phyloP scores from a whole-genome alignment of 2,888 invertebrate genomes.

The Apoda limacodes region DNA sequence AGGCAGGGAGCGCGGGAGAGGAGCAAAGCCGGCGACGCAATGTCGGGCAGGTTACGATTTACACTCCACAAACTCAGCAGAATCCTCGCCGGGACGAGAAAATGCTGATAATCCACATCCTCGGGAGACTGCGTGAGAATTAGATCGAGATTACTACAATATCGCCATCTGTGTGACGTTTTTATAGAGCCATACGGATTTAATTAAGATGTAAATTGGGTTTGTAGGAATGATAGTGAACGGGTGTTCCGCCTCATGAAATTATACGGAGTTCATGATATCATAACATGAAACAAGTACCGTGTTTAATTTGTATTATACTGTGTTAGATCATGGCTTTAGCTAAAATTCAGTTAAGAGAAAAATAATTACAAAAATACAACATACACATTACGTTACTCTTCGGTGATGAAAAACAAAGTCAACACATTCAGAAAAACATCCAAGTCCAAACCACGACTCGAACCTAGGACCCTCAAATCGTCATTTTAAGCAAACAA shows the following conservation, averaged over 20 bases:
- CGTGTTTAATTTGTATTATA: too few relatives aligned
- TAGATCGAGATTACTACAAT: conserved; percentile 57
- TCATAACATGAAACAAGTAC: too few relatives aligned
- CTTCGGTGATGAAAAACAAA: too few relatives aligned
- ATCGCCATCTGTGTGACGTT: conserved; percentile 28
- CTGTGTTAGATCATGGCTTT: too few relatives aligned
- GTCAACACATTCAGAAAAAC: too few relatives aligned
- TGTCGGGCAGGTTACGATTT: conserved; percentile 70
- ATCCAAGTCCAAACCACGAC: too few relatives aligned
- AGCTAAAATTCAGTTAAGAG: too few relatives aligned
- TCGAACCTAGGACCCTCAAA: too few relatives aligned
- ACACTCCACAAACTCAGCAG: conserved; percentile 67
- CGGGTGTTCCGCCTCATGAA: conserved; percentile 4
- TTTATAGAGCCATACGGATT: conserved; percentile 40
- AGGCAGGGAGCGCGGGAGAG: conserved; percentile 30
- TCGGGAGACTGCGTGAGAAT: conserved; percentile 56
- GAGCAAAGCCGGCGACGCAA: conserved; percentile 51
- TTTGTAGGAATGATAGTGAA: conserved; percentile 4
- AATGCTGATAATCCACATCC: conserved; percentile 62
- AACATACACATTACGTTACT: too few relatives aligned
- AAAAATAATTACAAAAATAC: too few relatives aligned
- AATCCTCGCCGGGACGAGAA: conserved; percentile 57
- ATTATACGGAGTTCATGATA: too few relatives aligned
- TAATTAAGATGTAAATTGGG: conserved; percentile 38
- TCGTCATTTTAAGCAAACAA: too few relatives aligned